Conservation (phyloP, 2,888 invertebrate genomes). For the Trichacis sp. region DNA sequence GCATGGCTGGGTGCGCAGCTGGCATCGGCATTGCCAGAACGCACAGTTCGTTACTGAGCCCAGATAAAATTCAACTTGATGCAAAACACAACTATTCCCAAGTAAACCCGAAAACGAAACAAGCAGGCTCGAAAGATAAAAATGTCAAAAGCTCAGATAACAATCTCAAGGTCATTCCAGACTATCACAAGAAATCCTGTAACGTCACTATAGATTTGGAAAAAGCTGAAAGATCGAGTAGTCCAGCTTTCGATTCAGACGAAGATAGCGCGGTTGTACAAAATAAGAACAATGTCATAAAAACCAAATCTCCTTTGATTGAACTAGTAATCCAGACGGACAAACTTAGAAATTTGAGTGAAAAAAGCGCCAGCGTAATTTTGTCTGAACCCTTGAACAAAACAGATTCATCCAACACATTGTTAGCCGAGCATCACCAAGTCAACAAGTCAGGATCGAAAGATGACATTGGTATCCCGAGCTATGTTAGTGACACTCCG, state of each 20-base stretch:
- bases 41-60: conserved; percentile 75
- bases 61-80: conserved; percentile 77
- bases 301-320: conserved; percentile 77
- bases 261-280: conserved; percentile 79
- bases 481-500: conserved; percentile 72
- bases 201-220: conserved; percentile 73
- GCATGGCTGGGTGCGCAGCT: conserved; percentile 89
- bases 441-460: conserved; percentile 65
- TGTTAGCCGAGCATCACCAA: conserved; percentile 51
- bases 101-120: conserved; percentile 42
- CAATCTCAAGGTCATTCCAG: conserved; percentile 46
- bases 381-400: conserved; percentile 53
- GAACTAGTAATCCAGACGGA: conserved; percentile 79
- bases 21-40: conserved; percentile 88
- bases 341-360: conserved; percentile 67
- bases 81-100: conserved; percentile 58
- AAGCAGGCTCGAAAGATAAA: conserved; percentile 23
- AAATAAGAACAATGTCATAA: conserved; percentile 61
- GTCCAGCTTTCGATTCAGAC: conserved; percentile 94
- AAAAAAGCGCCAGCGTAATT: conserved; percentile 57
- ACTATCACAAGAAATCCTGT: conserved; percentile 33
- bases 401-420: conserved; percentile 45
- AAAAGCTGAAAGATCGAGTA: conserved; percentile 87
- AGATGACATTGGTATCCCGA: conserved; percentile 70
- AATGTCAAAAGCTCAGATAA: conserved; percentile 59